A percentile compares a stretch with the other conserved stretches of the same genome.
Conservation (phyloP, 2,797 vertebrate genomes). For the Enteromius fasciolatus region DNA sequence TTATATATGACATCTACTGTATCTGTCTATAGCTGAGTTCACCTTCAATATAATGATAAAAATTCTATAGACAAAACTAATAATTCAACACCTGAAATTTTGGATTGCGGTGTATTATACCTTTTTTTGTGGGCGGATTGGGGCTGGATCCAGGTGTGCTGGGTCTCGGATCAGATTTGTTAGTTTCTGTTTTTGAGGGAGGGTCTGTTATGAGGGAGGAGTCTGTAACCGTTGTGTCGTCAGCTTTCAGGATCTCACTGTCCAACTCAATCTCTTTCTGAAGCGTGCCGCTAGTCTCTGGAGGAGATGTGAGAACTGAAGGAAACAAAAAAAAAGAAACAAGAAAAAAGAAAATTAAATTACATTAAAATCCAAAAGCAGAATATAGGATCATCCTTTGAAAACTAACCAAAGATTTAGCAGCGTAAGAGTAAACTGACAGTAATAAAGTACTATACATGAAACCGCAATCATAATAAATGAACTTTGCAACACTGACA, state of each 20-base stretch:
- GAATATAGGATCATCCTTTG: constrained; percentile 1
- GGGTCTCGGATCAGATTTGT: constrained; percentile 63
- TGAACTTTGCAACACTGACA: background rate
- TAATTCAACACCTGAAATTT: background rate
- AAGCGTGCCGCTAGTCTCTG: constrained; percentile 64
- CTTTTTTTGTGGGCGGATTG: constrained; percentile 77
- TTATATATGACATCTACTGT: no score
- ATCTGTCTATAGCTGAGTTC: no score
- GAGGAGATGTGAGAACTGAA: constrained; percentile 71
- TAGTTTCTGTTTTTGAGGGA: constrained; percentile 66
- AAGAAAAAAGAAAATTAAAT: background rate
- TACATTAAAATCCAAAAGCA: background rate
- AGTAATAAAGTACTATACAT: background rate
- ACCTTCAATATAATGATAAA: background rate
- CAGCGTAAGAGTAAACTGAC: background rate
- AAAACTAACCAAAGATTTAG: background rate
- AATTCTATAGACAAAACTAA: background rate
- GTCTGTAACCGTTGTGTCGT: constrained; percentile 75
- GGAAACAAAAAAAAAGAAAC: background rate
- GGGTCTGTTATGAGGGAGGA: constrained; percentile 69
- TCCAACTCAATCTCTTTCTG: constrained; percentile 62
- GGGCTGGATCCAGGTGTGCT: constrained; percentile 62
- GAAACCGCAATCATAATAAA: background rate
- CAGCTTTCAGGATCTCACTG: constrained; percentile 69
- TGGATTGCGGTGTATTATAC: constrained; percentile 54